Base-by-base conservation (phyloP, 2,797 vertebrate genomes). In the Tinamus major region DNA sequence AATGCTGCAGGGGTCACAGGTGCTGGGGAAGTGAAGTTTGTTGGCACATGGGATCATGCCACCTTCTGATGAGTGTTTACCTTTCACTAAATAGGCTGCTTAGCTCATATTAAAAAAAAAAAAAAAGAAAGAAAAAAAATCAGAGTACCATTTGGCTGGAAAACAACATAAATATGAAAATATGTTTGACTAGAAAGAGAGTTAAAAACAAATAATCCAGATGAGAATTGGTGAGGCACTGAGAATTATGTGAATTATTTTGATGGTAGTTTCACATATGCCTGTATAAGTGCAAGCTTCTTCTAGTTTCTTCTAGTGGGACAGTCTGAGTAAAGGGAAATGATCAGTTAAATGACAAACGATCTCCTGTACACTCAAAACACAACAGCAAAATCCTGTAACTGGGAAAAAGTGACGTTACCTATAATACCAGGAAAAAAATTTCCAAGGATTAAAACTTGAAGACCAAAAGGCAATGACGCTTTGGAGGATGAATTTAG, bases 1-100 rank as follows among this genome's bases (percentile, higher is more conserved):
- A 93, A 41, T 90, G 82, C 79, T 96, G 71, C 72, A 61, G 85
- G 75, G 87, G 92, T 95, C 87, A 95, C 90, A 96, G 90, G 86
- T 93, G 84, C 89, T 75, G 69, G 86, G 75, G 42, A 91, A 96
- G 69, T 67, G 91, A 79, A 88, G 82, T 92, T 93, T 89, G 81
- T 93, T 92, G 93, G 58, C 70, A 27, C 29, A 79, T 39, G 59
- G 70, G 76, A 90, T 88, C 85, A 70, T 91, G 59, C 64, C 79
- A 92, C 51, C 12, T 12, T 93, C 71, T 90, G 91, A 83, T 91
- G 67, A 76, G 82, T 68, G 31, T 86, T 96, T 94, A 41, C 71
- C 37, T 92, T 85, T 78, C n/a, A 18, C 31, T 85, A 80, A 69
- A 44, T 37, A 61, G 19, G 24, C 55, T 85, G 49, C 44, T 86